Evolutionary conservation across 2,113 vertebrate species (phyloP), one percentile per base, ranked within the genome.

Genomic region (Corythoichthys haematopterus): DNA sequence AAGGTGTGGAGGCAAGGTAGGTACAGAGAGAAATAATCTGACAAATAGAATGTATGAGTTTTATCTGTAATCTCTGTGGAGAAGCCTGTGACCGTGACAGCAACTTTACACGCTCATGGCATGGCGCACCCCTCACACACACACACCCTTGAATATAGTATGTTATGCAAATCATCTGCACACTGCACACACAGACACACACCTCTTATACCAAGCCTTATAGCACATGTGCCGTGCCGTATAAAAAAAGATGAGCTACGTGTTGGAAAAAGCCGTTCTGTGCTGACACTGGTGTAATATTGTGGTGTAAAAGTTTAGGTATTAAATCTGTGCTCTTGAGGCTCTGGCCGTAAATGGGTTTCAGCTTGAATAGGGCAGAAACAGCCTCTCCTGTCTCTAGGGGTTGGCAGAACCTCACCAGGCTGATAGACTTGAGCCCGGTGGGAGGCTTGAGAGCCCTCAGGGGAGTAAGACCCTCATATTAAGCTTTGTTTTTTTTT

Each of bases 21-120:
- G 43, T 37, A 62, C 20, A 57, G 63, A 68, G 71, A 70, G 51
- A 78, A 78, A 79, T 87, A 89, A 87, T 87, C 83, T 84, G 66
- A 74, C 88, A 20, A 79, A 81, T 79, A 80, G 75, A 69, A 66
- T 68, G 74, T 80, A 48, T 36, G 77, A 72, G 58, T 55, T 77
- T 77, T 85, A 80, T 77, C 81, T 86, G 61, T 71, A 46, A 35
- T 79, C 71, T 65, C 61, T 64, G 63, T 55, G 56, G 66, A 78
- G 77, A 81, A 78, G 82, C 87, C 76, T 74, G 76, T 76, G 76
- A 80, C 81, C 77, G 72, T 79, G 80, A 87, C 84, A 79, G 83
- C 80, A 84, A 76, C 79, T 78, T 83, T 83, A 81, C 85, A 83
- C 71, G 74, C 74, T 82, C 73, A 68, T 74, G 71, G 70, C 61